Conservation (phyloP, 2,113 vertebrate species). For the Mus musculus region DNA sequence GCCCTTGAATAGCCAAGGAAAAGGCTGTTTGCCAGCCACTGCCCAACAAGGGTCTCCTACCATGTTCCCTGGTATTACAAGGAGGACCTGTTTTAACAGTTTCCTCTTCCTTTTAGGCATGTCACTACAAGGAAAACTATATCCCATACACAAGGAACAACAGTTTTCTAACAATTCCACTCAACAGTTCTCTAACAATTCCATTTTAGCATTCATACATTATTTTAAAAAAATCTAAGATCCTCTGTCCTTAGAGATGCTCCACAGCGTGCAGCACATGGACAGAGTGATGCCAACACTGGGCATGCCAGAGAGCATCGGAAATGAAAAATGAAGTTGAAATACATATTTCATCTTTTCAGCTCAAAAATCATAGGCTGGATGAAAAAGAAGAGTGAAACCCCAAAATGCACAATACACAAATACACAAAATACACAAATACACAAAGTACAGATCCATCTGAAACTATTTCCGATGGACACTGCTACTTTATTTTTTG, state of each 20-base stretch:
- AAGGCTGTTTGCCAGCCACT: not conserved
- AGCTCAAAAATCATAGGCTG: not conserved
- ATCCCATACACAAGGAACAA: not conserved
- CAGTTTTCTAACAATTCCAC: constrained; percentile 4
- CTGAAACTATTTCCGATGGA: not conserved
- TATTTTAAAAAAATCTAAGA: constrained; percentile 5
- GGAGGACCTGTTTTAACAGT: not conserved
- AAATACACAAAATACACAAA: too few relatives aligned
- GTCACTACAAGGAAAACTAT: constrained; percentile 9
- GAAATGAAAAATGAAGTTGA: constrained; percentile 32
- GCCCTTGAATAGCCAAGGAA: not conserved
- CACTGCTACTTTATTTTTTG: constrained; percentile 35
- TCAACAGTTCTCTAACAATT: not conserved
- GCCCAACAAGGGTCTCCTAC: not conserved
- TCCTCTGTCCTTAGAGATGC: constrained; percentile 3
- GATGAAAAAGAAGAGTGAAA: constrained; percentile 54
- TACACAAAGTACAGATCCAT: not conserved
- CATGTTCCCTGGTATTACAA: not conserved
- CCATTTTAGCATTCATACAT: not conserved
- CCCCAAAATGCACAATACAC: not conserved
- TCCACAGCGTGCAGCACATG: not conserved
- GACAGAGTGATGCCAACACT: not conserved
- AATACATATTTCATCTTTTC: constrained; percentile 48
- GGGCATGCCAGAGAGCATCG: not conserved
- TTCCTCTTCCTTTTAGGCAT: not conserved